Evolutionary conservation across 2,797 vertebrate species (phyloP).

Genomic region (Myotis myotis): DNA sequence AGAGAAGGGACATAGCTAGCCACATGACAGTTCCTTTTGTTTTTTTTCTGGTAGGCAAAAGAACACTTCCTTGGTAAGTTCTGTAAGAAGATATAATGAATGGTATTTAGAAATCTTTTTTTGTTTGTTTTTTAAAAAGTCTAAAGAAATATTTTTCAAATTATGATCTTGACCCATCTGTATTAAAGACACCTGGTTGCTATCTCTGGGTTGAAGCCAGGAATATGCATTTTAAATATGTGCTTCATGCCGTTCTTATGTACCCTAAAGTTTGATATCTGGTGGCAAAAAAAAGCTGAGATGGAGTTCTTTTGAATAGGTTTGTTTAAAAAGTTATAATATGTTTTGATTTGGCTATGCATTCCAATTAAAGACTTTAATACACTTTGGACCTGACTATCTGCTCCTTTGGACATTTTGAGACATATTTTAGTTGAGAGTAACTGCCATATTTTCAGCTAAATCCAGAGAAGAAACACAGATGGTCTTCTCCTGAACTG

Average conservation of each 20-base stretch:
- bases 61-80: neutral
- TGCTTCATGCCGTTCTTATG: neutral
- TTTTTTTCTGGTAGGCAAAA: neutral
- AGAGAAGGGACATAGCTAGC: neutral
- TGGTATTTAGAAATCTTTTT: slow-evolving; percentile 9
- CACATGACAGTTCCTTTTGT: neutral
- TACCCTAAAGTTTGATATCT: neutral
- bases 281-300: slow-evolving; percentile 34
- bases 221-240: neutral
- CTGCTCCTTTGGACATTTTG: slow-evolving; percentile 30
- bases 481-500: neutral
- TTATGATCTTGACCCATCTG: neutral
- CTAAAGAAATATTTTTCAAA: neutral
- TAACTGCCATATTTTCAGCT: neutral
- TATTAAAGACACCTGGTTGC: neutral
- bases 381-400: slow-evolving; percentile 64
- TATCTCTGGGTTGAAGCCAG: neutral
- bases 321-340: slow-evolving; percentile 63
- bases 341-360: slow-evolving; percentile 41
- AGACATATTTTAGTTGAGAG: neutral
- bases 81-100: neutral
- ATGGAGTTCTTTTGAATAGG: slow-evolving; percentile 36
- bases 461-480: neutral
- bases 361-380: slow-evolving; percentile 49
- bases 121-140: slow-evolving; percentile 45